These are phyloP conservation scores for Acanthaster planci DNA, from an alignment of 35 echinoderm and acorn worm genomes.

Conservation along the genomic window DNA sequence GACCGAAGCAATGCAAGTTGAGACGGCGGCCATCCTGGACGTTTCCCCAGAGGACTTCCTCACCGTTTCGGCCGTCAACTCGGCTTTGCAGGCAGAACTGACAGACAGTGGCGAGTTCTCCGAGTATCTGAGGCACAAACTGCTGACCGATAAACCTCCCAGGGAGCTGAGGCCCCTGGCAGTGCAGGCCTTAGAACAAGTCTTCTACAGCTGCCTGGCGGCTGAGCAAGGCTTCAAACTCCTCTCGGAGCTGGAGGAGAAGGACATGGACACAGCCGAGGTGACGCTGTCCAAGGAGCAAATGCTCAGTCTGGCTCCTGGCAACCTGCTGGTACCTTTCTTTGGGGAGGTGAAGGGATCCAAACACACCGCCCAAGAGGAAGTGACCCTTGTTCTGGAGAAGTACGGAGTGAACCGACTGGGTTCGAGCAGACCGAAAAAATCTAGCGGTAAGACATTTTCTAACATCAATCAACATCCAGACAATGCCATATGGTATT, in stretches of 20 bases:
- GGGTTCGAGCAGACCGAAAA: not conserved
- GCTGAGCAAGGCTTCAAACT: conserved; percentile 51
- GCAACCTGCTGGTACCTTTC: conserved; percentile 65
- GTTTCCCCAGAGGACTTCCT: conserved; percentile 66
- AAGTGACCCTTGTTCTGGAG: conserved; percentile 56
- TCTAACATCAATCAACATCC: conserved; percentile 1
- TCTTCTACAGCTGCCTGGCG: conserved; percentile 64
- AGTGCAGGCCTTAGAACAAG: conserved; percentile 42
- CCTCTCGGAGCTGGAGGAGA: conserved; percentile 31
- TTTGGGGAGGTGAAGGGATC: conserved; percentile 48
- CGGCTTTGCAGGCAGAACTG: conserved; percentile 53
- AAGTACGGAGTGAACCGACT: conserved; percentile 63
- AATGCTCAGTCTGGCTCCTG: conserved; percentile 60
- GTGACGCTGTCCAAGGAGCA: conserved; percentile 66
- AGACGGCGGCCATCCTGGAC: conserved; percentile 50
- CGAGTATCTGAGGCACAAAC: conserved; percentile 64
- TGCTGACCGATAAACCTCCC: conserved; percentile 48
- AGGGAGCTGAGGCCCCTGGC: conserved; percentile 10
- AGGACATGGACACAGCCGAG: conserved; percentile 27
- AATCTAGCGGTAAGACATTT: not conserved
- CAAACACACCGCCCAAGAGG: conserved; percentile 60
- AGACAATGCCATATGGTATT: too few relatives aligned
- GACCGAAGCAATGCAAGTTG: conserved; percentile 38
- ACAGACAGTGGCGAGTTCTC: conserved; percentile 39
- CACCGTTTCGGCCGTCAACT: conserved; percentile 62